Base-by-base conservation (phyloP, 2,888 invertebrate species). In the Laothoe populi region DNA sequence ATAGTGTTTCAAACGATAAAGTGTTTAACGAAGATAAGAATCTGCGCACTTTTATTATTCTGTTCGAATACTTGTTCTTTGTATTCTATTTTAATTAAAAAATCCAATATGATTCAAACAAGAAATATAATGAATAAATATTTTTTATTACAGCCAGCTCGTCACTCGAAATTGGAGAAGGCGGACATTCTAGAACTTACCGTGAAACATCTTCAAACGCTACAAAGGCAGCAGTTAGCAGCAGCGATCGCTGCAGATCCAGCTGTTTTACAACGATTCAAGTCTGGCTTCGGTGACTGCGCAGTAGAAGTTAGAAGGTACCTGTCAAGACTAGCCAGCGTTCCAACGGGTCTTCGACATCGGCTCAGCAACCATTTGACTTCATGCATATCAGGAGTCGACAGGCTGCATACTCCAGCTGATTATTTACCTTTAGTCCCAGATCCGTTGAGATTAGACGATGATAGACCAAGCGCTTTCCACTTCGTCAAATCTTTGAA, bases 101-200 rank as follows among this genome's bases (percentile, higher is more conserved):
- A 19, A 44, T 44, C 35, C 19, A 44, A 31, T 59, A 62, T 66
- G 76, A 76, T 63, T 77, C 74, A 13, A 62, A 26, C 65, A 58
- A 61, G 70, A 1, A 68, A 23, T 63, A 1, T 59, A 11, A 38
- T 59, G 16, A 19, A 40, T 16, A 44, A 45, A 60, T 19, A 24
- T 5, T 49, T 42, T 26, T 63, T 40, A 73, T 94, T 94, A 65
- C 94, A 98, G 98, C 97, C 98, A 42, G 95, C 97, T 1, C 95
- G 98, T 63, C 98, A 98, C 90, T 97, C 98, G 4, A 99, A 99
- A 84, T 93, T 99, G 77, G 99, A 99, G 87, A 99, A 99, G 83
- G 98, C 99, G 0, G 99, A 99, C 86, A 98, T 99, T 72, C 92
- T 99, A 61, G 99, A 99, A 88, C 96, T 98, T 94, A 98, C 98